A percentile compares a stretch with the other conserved stretches of the same genome.
These are phyloP conservation scores for Atethmia centrago DNA, from an alignment of 2,888 invertebrate genomes.

Conservation along the genomic window DNA sequence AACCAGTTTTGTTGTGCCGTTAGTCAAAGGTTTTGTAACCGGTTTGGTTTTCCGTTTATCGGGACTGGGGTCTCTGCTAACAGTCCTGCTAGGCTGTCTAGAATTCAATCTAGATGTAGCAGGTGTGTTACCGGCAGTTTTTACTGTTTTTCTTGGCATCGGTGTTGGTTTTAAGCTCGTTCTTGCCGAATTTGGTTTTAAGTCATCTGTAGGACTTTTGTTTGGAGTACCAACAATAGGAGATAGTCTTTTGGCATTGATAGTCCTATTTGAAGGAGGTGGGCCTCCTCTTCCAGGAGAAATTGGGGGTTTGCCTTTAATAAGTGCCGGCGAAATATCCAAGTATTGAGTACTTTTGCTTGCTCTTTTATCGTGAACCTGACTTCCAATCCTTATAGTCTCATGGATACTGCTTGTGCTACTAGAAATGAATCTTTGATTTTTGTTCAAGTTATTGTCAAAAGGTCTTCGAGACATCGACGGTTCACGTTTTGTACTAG, in stretches of 20 bases:
- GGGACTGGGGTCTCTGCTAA: constrained; percentile 85
- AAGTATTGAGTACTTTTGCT: constrained; percentile 87
- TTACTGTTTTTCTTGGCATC: constrained; percentile 76
- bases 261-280: constrained; percentile 85
- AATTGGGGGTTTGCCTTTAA: constrained; percentile 88
- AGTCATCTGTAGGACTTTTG: constrained; percentile 86
- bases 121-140: constrained; percentile 82
- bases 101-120: constrained; percentile 85
- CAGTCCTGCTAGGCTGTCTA: constrained; percentile 84
- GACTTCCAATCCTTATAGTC: constrained; percentile 84
- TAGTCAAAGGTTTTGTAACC: constrained; percentile 70
- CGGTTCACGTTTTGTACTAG: constrained; percentile 66
- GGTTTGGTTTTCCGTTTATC: constrained; percentile 80
- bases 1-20: constrained; percentile 74
- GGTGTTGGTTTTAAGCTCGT: constrained; percentile 78
- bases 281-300: constrained; percentile 87
- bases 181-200: constrained; percentile 81
- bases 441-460: constrained; percentile 78
- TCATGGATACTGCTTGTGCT: constrained; percentile 89
- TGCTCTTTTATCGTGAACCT: constrained; percentile 82
- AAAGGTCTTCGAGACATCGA: constrained; percentile 73
- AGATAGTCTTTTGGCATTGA: constrained; percentile 87
- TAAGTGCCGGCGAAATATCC: constrained; percentile 79
- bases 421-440: constrained; percentile 85
- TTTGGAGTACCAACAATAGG: constrained; percentile 89